Evolutionary conservation across 2,888 invertebrate genomes (phyloP).

Genomic region (Odontomyia ornata): DNA sequence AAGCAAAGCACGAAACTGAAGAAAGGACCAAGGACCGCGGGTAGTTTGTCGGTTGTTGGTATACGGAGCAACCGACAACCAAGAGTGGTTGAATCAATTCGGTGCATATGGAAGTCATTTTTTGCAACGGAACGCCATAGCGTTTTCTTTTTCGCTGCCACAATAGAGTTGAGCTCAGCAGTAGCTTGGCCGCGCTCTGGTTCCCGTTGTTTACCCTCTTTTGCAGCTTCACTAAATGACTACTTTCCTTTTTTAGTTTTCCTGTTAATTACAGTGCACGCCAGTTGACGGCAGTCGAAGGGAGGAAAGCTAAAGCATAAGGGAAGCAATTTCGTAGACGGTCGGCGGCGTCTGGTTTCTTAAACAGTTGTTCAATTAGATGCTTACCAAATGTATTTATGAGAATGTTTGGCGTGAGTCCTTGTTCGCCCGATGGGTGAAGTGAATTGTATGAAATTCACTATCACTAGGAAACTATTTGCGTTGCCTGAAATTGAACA

Average conservation of each 20-base stretch:
- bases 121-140: constrained; percentile 34
- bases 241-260: constrained; percentile 41
- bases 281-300: constrained; percentile 8
- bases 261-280: constrained; percentile 31
- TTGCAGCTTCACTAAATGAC: constrained; percentile 44
- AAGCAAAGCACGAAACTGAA: background rate
- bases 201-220: constrained; percentile 41
- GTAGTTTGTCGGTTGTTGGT: background rate
- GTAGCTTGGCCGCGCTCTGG: constrained; percentile 16
- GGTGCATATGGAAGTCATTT: constrained; percentile 42
- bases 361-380: constrained; percentile 39
- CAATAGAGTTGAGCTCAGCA: constrained; percentile 28
- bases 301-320: background rate
- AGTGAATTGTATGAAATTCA: background rate
- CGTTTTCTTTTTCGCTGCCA: constrained; percentile 42
- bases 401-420: background rate
- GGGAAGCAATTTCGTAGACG: constrained; percentile 15
- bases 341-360: constrained; percentile 35
- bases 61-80: background rate
- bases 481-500: constrained; percentile 2
- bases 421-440: background rate
- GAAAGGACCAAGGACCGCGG: background rate
- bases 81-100: constrained; percentile 38
- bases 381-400: constrained; percentile 1
- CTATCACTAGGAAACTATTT: background rate